Conservation (phyloP, 2,113 vertebrate species). For the Aegotheles bennettii region DNA sequence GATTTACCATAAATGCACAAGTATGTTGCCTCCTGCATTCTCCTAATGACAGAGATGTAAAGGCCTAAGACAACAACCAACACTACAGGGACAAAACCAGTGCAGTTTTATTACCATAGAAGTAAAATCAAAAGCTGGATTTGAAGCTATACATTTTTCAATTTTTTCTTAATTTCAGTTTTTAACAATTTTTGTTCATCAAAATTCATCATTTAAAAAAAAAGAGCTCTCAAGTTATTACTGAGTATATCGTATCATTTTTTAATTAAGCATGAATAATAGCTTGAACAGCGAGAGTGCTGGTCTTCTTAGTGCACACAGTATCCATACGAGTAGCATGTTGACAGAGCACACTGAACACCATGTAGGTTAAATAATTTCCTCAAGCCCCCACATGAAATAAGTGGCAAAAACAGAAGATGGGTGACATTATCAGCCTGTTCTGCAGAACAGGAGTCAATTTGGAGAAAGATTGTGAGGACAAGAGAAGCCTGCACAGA, state of each 20-base stretch:
- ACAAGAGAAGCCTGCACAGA: background rate
- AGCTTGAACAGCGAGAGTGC: background rate
- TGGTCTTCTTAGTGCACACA: background rate
- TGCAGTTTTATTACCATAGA: constrained; percentile 34
- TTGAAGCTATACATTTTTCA: constrained; percentile 39
- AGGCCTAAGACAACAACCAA: constrained; percentile 63
- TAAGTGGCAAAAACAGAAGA: background rate
- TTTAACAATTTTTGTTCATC: constrained; percentile 21
- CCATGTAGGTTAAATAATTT: background rate
- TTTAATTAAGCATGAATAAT: background rate
- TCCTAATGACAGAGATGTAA: constrained; percentile 65
- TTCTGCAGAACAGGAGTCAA: background rate
- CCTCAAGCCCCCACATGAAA: background rate
- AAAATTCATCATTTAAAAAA: too few species aligned
- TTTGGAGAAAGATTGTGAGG: background rate
- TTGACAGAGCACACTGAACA: background rate
- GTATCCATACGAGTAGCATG: background rate
- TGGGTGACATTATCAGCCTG: background rate
- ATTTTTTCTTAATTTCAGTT: constrained; percentile 39
- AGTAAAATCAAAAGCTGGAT: constrained; percentile 48
- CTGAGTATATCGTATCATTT: background rate
- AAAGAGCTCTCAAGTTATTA: background rate
- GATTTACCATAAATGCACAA: constrained; percentile 56
- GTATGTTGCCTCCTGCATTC: constrained; percentile 50
- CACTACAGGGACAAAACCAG: constrained; percentile 48